These are phyloP conservation scores for Brachypterus glaber DNA, from an alignment of 2,888 invertebrate species.

Conservation along the genomic window DNA sequence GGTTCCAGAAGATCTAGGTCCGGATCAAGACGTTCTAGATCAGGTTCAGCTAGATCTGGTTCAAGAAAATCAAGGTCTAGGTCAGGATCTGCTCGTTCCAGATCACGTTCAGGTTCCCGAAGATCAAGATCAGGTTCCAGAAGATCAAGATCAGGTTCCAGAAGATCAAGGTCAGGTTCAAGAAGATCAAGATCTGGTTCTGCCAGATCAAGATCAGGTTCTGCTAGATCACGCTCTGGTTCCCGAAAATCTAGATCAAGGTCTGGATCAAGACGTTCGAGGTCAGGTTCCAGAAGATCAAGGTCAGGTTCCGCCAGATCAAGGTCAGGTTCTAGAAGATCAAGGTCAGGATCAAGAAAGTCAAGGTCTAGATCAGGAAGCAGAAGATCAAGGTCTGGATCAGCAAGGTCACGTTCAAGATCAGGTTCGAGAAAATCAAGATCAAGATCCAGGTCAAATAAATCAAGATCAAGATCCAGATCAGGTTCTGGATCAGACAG, in stretches of 20 bases:
- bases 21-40: constrained; percentile 17
- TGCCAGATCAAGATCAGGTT: constrained; percentile 29
- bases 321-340: constrained; percentile 25
- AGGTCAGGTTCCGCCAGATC: constrained; percentile 26
- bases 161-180: constrained; percentile 31
- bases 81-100: constrained; percentile 26
- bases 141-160: constrained; percentile 29
- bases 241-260: constrained; percentile 31
- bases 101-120: constrained; percentile 22
- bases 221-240: constrained; percentile 20
- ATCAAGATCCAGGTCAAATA: constrained; percentile 23
- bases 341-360: constrained; percentile 26
- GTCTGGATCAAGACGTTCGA: constrained; percentile 27
- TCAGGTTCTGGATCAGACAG: constrained; percentile 26
- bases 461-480: constrained; percentile 13
- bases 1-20: constrained; percentile 25
- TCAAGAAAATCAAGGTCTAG: constrained; percentile 27
- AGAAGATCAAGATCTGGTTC: constrained; percentile 30
- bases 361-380: constrained; percentile 29
- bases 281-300: constrained; percentile 28
- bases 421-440: constrained; percentile 21
- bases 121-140: constrained; percentile 23
- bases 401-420: constrained; percentile 23
- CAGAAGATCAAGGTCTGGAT: constrained; percentile 23
- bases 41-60: constrained; percentile 19